Conservation (phyloP, 2,113 vertebrate species). For the Rynchops niger region DNA sequence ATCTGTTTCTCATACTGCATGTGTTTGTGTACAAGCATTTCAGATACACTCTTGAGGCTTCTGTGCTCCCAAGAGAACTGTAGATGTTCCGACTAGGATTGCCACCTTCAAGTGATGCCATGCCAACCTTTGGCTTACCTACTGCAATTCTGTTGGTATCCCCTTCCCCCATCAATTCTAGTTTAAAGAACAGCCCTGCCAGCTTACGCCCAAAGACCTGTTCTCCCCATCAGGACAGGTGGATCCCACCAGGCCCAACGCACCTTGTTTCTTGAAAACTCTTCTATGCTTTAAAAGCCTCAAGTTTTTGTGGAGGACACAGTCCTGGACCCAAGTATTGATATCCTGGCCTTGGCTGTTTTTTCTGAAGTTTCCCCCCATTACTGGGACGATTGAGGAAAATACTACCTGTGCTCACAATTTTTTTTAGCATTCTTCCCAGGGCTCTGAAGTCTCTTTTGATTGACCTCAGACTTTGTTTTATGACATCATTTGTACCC, state of each 20-base stretch:
- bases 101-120: no score
- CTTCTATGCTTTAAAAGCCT: not conserved
- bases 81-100: no score
- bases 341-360: not conserved
- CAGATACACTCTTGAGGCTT: no score
- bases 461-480: not conserved
- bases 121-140: not conserved
- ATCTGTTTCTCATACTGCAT: no score
- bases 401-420: not conserved
- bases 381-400: not conserved
- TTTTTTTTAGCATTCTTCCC: not conserved
- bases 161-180: not conserved
- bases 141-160: not conserved
- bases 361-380: not conserved
- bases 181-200: not conserved
- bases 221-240: not conserved
- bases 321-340: not conserved
- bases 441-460: not conserved
- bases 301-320: not conserved
- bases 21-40: no score
- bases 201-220: not conserved
- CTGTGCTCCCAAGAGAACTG: no score
- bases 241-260: not conserved
- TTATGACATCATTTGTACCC: not conserved
- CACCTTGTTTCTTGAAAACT: not conserved